A percentile compares a stretch with the other conserved stretches of the same genome.
phyloP scores from a whole-genome alignment of 2,113 vertebrate species.

The Notarius lentiginosus region DNA sequence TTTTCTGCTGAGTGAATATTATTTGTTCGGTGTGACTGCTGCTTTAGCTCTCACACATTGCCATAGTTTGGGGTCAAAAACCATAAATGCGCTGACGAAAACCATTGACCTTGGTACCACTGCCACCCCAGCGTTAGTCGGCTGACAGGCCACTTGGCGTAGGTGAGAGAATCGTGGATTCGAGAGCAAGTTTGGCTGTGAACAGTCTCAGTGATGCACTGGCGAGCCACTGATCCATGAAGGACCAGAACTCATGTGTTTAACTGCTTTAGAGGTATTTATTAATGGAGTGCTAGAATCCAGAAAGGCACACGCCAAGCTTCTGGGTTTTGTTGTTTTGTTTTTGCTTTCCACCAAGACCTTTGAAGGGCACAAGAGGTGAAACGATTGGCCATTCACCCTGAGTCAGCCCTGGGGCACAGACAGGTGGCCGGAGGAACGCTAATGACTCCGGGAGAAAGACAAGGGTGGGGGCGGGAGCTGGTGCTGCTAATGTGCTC shows the following conservation, averaged over 20 bases:
- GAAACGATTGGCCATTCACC: slow-evolving; percentile 42
- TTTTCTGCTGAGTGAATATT: not conserved
- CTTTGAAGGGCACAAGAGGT: slow-evolving; percentile 48
- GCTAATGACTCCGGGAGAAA: slow-evolving; percentile 50
- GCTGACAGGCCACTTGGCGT: not conserved
- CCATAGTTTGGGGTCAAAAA: not conserved
- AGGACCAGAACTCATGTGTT: slow-evolving; percentile 15
- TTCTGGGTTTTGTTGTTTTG: not conserved
- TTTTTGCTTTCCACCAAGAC: slow-evolving; percentile 25
- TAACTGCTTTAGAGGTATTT: slow-evolving; percentile 36
- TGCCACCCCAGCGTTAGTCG: not conserved
- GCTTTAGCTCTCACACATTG: not conserved
- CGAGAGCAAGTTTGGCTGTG: not conserved
- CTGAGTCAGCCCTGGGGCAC: slow-evolving; percentile 39
- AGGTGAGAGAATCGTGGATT: not conserved
- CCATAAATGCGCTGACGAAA: not conserved
- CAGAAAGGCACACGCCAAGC: slow-evolving; percentile 36
- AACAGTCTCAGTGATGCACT: not conserved
- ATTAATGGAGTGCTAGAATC: slow-evolving; percentile 47
- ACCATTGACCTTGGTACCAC: not conserved
- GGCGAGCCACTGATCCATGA: slow-evolving; percentile 12
- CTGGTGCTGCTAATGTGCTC: slow-evolving; percentile 40
- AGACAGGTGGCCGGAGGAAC: slow-evolving; percentile 49
- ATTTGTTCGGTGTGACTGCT: not conserved
- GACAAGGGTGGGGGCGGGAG: not conserved